Evolutionary conservation across 2,113 vertebrate species (phyloP), one percentile per base, ranked within the genome.

Genomic region (Rhegmatorhina hoffmannsi): DNA sequence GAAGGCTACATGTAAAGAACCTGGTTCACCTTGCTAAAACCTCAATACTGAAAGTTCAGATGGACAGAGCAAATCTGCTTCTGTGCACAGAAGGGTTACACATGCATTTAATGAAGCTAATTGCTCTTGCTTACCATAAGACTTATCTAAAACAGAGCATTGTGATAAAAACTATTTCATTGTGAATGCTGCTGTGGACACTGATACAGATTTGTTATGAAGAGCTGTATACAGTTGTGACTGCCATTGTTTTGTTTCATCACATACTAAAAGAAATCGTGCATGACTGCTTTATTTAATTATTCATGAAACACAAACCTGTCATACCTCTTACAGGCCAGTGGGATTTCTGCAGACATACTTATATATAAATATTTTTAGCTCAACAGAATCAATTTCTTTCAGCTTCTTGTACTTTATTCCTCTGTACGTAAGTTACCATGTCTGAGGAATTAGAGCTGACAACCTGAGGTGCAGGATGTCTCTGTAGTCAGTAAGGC

Each of bases 261-360:
- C 83, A 80, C 38, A 64, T 70, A 76, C 92, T 76, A 77, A 67
- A 84, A 90, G 67, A 64, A 90, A 85, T 78, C 88, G 76, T 86
- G 92, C 88, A 79, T 34, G 80, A 93, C 3, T 92, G 79, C 88
- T 95, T 94, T 84, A 70, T 81, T 96, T 64, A 86, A 78, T 96
- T 95, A 86, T 85, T 91, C 68, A 92, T 64, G 52, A 92, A 68
- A 17, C 91, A 86, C 56, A 94, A 95, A 81, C 47, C 93, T 95
- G 85, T 56, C 64, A 77, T 44, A 94, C 52, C 88, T 94, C 76
- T 75, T 72, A 31, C 68, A 92, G 47, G 36, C 88, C 92, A 90
- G 73, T 75, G 83, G 69, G 90, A 95, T 84, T 84, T 83, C 76
- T 81, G 33, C 64, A 97, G 58, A 56, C 38, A 29, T 59, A 59